Base-by-base conservation (phyloP, 2,888 invertebrate genomes). In the Cheilosia impressa region DNA sequence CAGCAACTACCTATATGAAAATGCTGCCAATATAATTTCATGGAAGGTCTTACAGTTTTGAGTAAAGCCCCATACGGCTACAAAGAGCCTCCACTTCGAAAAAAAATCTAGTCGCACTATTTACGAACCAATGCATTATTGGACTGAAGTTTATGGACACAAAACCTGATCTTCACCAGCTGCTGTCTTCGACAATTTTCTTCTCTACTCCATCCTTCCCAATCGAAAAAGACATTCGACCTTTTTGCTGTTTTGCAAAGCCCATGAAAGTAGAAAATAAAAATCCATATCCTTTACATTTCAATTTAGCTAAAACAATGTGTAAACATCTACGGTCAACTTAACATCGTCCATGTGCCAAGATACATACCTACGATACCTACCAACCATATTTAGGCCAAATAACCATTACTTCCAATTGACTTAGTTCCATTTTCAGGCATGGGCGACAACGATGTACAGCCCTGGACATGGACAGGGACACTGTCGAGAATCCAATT, bases 341-440 rank as follows among this genome's bases (percentile, higher is more conserved):
- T 52, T 13, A 58, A 31, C 58, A 76, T 53, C 17, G 9, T 7
- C 7, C 63, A 65, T 55, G 53, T 34, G 45, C 45, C 38, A 62
- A 55, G 50, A 58, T 22, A 45, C 57, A 17, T 27, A 27, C 27
- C 27, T 27, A 27, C 27, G 6, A 27, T 27, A 27, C 27, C 19
- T 15, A 45, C 19, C 17, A 55, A 78, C 55, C 66, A 41, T 45
- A 53, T 77, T 77, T 65, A 75, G 75, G 62, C 73, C 55, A 78
- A 82, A 73, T 78, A 78, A 73, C 62, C 66, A 73, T 73, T 83
- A 62, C 38, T 82, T 77, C 72, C 82, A 73, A 50, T 41, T 78
- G 82, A 78, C 77, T 82, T 82, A 66, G 53, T 72, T 77, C 55
- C 53, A 75, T 41, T 81, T 41, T 38, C 58, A 57, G 31, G 31